phyloP scores from a whole-genome alignment of 2,113 vertebrate genomes.

The Carettochelys insculpta region DNA sequence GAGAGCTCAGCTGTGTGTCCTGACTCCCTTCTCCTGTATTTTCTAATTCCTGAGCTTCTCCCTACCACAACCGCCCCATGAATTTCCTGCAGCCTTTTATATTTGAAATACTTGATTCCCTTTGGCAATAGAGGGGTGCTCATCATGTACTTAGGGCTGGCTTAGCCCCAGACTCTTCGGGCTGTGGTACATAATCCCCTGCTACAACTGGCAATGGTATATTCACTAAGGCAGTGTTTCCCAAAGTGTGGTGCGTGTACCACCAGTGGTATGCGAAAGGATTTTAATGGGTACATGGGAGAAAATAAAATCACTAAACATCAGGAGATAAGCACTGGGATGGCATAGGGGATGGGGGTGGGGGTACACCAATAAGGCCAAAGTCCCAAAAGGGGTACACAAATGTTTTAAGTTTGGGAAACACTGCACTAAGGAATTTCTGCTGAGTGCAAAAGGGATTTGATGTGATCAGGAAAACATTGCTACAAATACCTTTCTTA shows the following conservation, averaged over 20 bases:
- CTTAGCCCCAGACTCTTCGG: not conserved
- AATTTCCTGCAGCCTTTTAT: not conserved
- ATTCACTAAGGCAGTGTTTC: too few relatives aligned
- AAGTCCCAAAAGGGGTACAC: too few relatives aligned
- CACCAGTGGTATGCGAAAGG: too few relatives aligned
- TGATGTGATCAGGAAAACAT: not conserved
- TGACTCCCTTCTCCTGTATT: not conserved
- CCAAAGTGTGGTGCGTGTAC: too few relatives aligned
- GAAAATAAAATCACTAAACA: too few relatives aligned
- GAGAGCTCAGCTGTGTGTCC: not conserved
- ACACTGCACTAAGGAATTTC: too few relatives aligned
- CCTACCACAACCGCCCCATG: not conserved
- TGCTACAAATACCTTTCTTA: not conserved
- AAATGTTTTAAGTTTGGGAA: too few relatives aligned
- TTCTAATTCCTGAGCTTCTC: not conserved
- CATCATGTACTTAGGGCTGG: not conserved
- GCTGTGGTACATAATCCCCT: not conserved
- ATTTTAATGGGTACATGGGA: too few relatives aligned
- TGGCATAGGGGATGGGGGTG: too few relatives aligned
- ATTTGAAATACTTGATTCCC: not conserved
- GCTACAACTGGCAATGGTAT: not conserved
- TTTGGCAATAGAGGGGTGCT: not conserved
- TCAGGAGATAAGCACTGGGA: too few relatives aligned
- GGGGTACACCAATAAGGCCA: too few relatives aligned
- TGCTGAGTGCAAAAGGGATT: not conserved